phyloP scores from a whole-genome alignment of 2,797 vertebrate species.

The Alectoris magna region DNA sequence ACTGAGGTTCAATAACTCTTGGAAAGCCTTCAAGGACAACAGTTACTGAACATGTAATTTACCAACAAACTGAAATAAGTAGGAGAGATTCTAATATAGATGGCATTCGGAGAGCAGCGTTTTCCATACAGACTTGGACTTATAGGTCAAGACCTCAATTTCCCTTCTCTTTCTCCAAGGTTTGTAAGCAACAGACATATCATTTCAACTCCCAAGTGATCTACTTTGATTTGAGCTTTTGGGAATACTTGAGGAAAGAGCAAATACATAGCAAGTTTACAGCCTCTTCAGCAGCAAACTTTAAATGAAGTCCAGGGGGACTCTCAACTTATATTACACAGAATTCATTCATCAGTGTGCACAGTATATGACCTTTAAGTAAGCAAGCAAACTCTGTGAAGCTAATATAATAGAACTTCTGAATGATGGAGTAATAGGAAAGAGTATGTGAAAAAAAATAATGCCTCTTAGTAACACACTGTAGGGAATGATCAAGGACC shows the following conservation, averaged over 20 bases:
- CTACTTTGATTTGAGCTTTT: slow-evolving; percentile 34
- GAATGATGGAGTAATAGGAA: background rate
- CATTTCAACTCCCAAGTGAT: slow-evolving; percentile 50
- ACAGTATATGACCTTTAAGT: background rate
- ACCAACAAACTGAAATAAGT: slow-evolving; percentile 59
- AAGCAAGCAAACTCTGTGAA: slow-evolving; percentile 12
- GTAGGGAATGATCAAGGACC: background rate
- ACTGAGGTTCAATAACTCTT: slow-evolving; percentile 13
- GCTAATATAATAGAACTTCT: background rate
- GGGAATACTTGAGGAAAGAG: slow-evolving; percentile 55
- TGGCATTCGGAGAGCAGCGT: slow-evolving; percentile 55
- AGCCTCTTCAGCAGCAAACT: slow-evolving; percentile 45
- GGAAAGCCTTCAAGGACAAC: slow-evolving; percentile 56
- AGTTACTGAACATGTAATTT: slow-evolving; percentile 57
- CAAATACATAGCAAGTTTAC: background rate
- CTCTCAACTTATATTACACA: slow-evolving; percentile 21
- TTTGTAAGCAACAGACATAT: slow-evolving; percentile 53
- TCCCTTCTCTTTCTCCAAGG: slow-evolving; percentile 57
- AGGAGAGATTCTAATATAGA: slow-evolving; percentile 70
- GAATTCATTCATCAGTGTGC: background rate
- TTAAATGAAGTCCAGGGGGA: slow-evolving; percentile 53
- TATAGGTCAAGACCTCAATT: slow-evolving; percentile 72
- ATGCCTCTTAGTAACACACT: background rate
- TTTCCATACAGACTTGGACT: slow-evolving; percentile 47
- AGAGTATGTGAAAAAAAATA: background rate